Percentiles rank a stretch among this genome's conserved stretches.
phyloP scores from a whole-genome alignment of 2,888 invertebrate genomes.

The Luperina nickerlii region DNA sequence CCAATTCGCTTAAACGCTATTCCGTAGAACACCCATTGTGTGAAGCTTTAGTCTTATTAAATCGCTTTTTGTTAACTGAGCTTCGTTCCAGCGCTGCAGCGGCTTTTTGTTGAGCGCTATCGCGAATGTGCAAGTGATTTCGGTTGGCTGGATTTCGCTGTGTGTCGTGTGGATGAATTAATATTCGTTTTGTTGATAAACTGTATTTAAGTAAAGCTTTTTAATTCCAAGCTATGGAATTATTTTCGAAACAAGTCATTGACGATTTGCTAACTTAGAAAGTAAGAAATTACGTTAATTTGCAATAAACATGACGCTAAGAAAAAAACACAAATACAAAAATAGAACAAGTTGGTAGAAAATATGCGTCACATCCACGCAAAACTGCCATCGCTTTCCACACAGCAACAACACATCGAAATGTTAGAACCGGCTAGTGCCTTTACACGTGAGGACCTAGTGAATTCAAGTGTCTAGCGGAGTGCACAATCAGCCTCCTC shows the following conservation, averaged over 20 bases:
- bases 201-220: background rate
- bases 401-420: no score
- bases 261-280: background rate
- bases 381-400: background rate
- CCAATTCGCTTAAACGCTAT: conserved; percentile 37
- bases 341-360: background rate
- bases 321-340: background rate
- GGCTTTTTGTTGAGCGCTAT: conserved; percentile 48
- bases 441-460: background rate
- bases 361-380: background rate
- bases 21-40: conserved; percentile 44
- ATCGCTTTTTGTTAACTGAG: conserved; percentile 55
- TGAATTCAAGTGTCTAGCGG: background rate
- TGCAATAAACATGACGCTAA: background rate
- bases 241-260: background rate
- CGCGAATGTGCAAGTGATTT: conserved; percentile 50
- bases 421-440: background rate
- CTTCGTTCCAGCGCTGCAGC: conserved; percentile 37
- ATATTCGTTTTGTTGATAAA: background rate
- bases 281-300: background rate
- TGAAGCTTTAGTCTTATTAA: conserved; percentile 52
- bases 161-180: conserved; percentile 16
- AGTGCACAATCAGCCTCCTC: no score
- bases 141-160: conserved; percentile 25
- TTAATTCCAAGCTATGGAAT: background rate